phyloP scores from a whole-genome alignment of 2,888 invertebrate species.

The Mythimna ferrago region DNA sequence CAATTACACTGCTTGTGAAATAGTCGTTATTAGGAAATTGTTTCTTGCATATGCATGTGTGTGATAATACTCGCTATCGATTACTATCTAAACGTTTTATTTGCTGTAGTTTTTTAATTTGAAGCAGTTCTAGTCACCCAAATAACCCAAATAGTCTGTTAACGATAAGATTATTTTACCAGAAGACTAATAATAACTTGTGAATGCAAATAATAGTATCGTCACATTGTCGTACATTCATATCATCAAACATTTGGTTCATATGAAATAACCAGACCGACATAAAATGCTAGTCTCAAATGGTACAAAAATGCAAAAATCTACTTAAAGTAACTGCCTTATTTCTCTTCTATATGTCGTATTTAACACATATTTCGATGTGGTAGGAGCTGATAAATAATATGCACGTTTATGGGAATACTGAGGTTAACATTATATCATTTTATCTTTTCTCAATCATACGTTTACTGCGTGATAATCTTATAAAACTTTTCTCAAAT shows the following conservation, averaged over 20 bases:
- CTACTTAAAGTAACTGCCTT: conserved; percentile 18
- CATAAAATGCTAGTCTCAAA: conserved; percentile 88
- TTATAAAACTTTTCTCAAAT: conserved; percentile 33
- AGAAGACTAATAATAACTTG: conserved; percentile 23
- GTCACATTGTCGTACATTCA: conserved; percentile 40
- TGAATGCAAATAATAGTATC: conserved; percentile 41
- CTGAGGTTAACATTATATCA: conserved; percentile 34
- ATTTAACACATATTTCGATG: conserved; percentile 48
- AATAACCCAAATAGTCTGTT: conserved; percentile 60
- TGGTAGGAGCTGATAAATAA: conserved; percentile 32
- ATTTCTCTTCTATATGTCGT: conserved; percentile 44
- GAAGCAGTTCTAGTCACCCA: conserved; percentile 68
- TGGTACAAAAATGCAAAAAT: conserved; percentile 53
- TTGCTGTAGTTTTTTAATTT: conserved; percentile 77
- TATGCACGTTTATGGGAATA: conserved; percentile 64
- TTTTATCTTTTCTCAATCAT: conserved; percentile 37
- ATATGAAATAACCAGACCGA: conserved; percentile 77
- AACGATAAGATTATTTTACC: conserved; percentile 27
- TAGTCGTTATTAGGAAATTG: conserved; percentile 49
- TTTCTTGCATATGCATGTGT: conserved; percentile 68
- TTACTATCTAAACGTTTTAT: conserved; percentile 70
- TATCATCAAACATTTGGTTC: conserved; percentile 47
- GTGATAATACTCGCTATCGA: conserved; percentile 68
- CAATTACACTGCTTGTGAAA: conserved; percentile 64
- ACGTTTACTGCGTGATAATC: conserved; percentile 45